Conservation (phyloP, 2,797 vertebrate genomes). For the Hapalemur alaotrensis region DNA sequence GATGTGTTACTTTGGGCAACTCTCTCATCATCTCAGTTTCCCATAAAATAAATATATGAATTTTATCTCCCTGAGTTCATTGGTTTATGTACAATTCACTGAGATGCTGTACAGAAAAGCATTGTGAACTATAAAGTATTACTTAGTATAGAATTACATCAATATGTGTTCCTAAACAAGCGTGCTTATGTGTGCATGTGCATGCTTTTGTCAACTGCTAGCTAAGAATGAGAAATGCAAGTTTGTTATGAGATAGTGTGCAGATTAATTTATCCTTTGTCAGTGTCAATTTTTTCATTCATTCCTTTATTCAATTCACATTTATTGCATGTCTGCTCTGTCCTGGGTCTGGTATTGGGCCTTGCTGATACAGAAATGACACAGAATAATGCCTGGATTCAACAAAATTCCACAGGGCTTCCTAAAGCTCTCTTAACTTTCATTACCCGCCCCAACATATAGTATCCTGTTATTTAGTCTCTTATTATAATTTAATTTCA, state of each 20-base stretch:
- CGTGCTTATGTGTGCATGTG: neutral
- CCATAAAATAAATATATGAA: neutral
- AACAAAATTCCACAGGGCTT: neutral
- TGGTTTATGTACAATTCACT: neutral
- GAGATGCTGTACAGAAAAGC: neutral
- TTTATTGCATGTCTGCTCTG: neutral
- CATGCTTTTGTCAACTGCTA: neutral
- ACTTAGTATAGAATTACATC: neutral
- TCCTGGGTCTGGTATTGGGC: neutral
- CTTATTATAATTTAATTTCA: neutral
- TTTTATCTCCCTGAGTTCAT: neutral
- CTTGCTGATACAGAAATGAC: neutral
- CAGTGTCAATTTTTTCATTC: neutral
- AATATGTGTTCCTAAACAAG: neutral
- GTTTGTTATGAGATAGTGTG: neutral
- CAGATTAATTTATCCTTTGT: neutral
- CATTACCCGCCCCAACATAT: rapidly evolving
- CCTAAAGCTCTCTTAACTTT: neutral
- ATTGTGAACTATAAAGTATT: neutral
- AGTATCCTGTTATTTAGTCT: neutral
- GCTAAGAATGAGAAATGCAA: neutral
- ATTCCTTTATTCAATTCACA: neutral
- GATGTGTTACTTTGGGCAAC: neutral
- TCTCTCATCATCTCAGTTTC: neutral
- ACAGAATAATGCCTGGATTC: neutral